Evolutionary conservation across 1,140 invertebrate genomes (phyloP).

Genomic region (Harpegnathos saltator): DNA sequence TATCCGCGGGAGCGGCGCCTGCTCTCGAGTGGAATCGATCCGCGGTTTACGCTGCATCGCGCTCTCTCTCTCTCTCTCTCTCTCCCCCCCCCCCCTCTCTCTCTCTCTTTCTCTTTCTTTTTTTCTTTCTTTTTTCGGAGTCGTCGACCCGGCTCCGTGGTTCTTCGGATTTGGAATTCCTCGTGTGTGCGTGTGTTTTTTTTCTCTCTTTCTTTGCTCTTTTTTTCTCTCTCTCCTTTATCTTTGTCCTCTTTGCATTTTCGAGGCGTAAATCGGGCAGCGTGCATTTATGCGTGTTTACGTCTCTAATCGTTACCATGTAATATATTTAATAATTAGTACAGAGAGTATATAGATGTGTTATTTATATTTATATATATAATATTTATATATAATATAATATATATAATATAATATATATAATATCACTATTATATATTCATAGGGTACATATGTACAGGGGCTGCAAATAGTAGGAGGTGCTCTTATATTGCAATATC

Average conservation of each 20-base stretch:
- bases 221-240: conserved; percentile 6
- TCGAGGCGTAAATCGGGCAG: conserved; percentile 67
- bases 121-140: neutral
- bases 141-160: conserved; percentile 18
- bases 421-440: conserved; percentile 81
- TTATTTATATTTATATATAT: conserved; percentile 82
- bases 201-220: neutral
- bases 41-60: conserved; percentile 6
- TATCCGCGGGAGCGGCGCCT: neutral
- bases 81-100: too few species aligned
- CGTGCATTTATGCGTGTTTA: conserved; percentile 76
- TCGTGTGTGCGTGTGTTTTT: neutral
- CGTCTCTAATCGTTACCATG: conserved; percentile 80
- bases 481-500: conserved; percentile 82
- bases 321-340: conserved; percentile 85
- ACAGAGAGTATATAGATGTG: conserved; percentile 82
- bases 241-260: conserved; percentile 20
- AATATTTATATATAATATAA: conserved; percentile 79
- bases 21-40: conserved; percentile 1
- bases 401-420: conserved; percentile 79
- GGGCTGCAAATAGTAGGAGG: conserved; percentile 81
- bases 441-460: conserved; percentile 85
- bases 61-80: too few species aligned
- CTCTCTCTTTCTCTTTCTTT: too few species aligned
- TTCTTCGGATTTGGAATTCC: conserved; percentile 40